phyloP scores from a whole-genome alignment of 2,113 vertebrate species.

The Lichenostomus cassidix region DNA sequence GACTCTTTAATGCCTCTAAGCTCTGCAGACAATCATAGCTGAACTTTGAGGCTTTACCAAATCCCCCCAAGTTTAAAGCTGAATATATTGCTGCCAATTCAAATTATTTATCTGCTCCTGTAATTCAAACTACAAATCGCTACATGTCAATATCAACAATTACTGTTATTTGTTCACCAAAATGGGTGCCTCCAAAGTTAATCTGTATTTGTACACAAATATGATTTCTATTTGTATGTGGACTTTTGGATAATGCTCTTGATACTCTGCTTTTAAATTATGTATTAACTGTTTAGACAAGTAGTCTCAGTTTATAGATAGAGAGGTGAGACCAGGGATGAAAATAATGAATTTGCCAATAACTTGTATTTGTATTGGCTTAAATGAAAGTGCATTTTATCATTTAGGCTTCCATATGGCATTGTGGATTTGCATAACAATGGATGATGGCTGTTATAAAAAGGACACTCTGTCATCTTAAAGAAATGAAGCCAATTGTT shows the following conservation, averaged over 20 bases:
- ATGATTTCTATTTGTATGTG: constrained; percentile 22
- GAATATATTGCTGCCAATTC: background rate
- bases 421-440: background rate
- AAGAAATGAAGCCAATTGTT: background rate
- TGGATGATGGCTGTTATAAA: background rate
- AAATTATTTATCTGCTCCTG: background rate
- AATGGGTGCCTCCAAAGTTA: background rate
- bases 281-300: constrained; percentile 33
- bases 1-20: background rate
- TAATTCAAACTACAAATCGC: background rate
- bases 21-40: background rate
- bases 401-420: background rate
- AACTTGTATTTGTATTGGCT: background rate
- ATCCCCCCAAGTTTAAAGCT: background rate
- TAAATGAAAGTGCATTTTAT: background rate
- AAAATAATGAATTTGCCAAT: background rate
- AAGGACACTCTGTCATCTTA: background rate
- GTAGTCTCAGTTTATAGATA: background rate
- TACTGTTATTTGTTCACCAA: constrained; percentile 16
- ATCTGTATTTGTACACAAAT: constrained; percentile 9
- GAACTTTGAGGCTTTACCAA: background rate
- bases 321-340: background rate
- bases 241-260: constrained; percentile 4
- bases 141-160: background rate
- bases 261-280: constrained; percentile 30